These are phyloP conservation scores for Eupelmus urozonus DNA, from an alignment of 2,888 invertebrate species.

Conservation along the genomic window DNA sequence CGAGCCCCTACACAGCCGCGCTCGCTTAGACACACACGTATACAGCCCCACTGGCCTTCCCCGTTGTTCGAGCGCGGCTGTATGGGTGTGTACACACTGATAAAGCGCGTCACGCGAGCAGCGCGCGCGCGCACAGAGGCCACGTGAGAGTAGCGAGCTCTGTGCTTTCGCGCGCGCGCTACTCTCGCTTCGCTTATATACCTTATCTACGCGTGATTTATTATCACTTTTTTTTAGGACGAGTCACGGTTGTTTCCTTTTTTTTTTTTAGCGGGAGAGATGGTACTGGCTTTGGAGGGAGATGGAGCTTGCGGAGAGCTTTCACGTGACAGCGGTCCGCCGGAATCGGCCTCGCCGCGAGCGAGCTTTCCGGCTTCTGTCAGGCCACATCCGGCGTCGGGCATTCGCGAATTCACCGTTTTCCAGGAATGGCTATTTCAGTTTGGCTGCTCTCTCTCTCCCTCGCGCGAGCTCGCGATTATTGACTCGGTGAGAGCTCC, in stretches of 20 bases:
- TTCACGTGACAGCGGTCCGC: constrained; percentile 34
- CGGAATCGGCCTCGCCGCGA: constrained; percentile 31
- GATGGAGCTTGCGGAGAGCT: neutral
- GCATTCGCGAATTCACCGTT: neutral
- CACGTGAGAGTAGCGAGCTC: constrained; percentile 47
- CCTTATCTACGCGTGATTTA: neutral
- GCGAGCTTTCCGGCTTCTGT: constrained; percentile 3
- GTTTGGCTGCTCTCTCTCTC: neutral
- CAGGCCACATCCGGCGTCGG: neutral
- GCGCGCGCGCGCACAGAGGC: constrained; percentile 38
- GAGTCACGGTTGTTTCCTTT: too few relatives aligned
- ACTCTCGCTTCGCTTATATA: neutral
- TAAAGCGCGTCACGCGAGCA: constrained; percentile 28
- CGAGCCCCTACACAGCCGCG: constrained; percentile 21
- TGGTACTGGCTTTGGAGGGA: too few relatives aligned
- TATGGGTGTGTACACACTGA: neutral
- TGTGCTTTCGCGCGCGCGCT: neutral
- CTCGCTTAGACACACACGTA: neutral
- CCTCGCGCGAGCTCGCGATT: too few relatives aligned
- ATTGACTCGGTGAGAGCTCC: too few relatives aligned
- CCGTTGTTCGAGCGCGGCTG: neutral
- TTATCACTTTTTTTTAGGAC: neutral
- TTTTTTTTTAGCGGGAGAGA: neutral
- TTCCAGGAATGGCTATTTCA: neutral
- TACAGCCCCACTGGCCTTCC: neutral